A percentile compares a stretch with the other conserved stretches of the same genome.
Conservation (phyloP, 2,797 vertebrate genomes). For the Sphaeramia orbicularis region DNA sequence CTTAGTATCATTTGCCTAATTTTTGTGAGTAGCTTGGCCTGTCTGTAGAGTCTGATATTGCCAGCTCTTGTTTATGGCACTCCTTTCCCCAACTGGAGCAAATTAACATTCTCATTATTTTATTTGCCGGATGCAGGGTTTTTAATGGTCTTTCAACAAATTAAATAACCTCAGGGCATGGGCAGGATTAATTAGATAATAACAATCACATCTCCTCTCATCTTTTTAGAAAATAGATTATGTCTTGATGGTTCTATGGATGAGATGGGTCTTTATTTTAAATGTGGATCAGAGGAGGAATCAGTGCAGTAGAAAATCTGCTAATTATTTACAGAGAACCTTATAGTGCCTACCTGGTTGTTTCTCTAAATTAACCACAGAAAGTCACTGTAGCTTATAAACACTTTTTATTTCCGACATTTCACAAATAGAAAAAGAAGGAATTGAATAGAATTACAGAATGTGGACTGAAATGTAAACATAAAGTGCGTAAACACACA, state of each 20-base stretch:
- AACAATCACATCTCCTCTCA: conserved; percentile 84
- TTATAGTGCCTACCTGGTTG: conserved; percentile 55
- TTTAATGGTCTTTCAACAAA: conserved; percentile 88
- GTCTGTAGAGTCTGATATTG: conserved; percentile 75
- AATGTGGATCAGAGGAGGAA: conserved; percentile 72
- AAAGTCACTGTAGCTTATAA: conserved; percentile 10
- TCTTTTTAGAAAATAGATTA: conserved; percentile 74
- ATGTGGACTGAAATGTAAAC: not conserved
- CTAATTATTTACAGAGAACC: conserved; percentile 73
- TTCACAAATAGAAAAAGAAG: conserved; percentile 4
- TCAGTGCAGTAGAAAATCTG: conserved; percentile 69
- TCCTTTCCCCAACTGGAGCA: conserved; percentile 80
- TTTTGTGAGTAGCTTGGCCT: conserved; percentile 71
- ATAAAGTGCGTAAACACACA: not conserved
- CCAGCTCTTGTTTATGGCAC: conserved; percentile 80
- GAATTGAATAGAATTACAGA: not conserved
- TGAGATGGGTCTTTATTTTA: conserved; percentile 82
- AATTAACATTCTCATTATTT: conserved; percentile 88
- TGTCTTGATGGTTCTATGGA: conserved; percentile 78
- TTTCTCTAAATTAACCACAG: conserved; percentile 39
- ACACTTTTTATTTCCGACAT: conserved; percentile 22
- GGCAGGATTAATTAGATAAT: conserved; percentile 87
- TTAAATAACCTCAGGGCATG: conserved; percentile 86
- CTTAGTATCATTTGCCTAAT: conserved; percentile 79
- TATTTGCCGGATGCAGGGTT: conserved; percentile 83